phyloP scores from a whole-genome alignment of 2,797 vertebrate genomes.

The Scolopax bukidnonensis region DNA sequence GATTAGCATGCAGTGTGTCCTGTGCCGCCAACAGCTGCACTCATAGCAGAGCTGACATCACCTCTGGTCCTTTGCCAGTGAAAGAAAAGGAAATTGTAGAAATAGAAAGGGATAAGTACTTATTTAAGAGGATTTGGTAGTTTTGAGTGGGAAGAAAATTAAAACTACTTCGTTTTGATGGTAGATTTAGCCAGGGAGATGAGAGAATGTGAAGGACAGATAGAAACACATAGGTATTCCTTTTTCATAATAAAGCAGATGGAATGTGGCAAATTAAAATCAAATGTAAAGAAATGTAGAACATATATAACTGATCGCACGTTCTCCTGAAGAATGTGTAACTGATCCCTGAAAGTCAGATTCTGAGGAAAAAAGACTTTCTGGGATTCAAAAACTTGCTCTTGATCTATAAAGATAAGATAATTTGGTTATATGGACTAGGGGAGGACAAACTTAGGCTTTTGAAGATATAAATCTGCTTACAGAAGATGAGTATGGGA shows the following conservation, averaged over 20 bases:
- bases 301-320: neutral
- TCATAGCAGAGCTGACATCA: conserved; percentile 40
- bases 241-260: neutral
- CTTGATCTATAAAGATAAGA: neutral
- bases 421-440: neutral
- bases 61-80: conserved; percentile 4
- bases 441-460: neutral
- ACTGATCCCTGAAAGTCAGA: neutral
- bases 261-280: neutral
- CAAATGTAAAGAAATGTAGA: neutral
- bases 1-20: neutral
- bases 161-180: neutral
- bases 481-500: neutral
- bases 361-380: neutral
- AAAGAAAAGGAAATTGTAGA: conserved; percentile 51
- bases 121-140: conserved; percentile 24
- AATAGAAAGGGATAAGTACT: conserved; percentile 46
- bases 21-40: neutral
- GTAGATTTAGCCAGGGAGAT: neutral
- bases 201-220: neutral
- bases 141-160: conserved; percentile 6
- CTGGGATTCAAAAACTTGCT: neutral
- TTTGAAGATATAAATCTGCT: neutral
- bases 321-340: neutral
- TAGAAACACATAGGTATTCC: neutral